Base-by-base conservation (phyloP, 2,888 invertebrate species). In the Polyploca ridens region DNA sequence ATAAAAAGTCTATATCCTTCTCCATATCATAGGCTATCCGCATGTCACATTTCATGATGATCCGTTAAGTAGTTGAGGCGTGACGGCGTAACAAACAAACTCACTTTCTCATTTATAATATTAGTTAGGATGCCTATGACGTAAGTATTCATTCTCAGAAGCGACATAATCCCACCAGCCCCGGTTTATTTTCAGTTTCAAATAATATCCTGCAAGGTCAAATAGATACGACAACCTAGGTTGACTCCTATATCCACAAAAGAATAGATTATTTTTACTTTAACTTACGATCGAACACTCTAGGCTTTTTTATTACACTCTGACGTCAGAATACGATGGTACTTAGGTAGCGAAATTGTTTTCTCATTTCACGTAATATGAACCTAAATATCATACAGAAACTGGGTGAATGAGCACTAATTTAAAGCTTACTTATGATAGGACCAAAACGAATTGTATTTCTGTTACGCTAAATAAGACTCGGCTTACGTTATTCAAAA, bases 171-270 rank as follows among this genome's bases (percentile, higher is more conserved):
- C 44, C 14, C 44, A 44, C 14, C 5, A 6, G 14, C 5, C 14
- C 14, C 44, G 14, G 7, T 8, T 44, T 44, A 44, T 44, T 44
- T 44, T 44, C 3, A 13, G 44, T 44, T 44, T 5, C 44, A 44
- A 44, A 46, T 14, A 38, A 44, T n/a, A 46, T n/a, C 6, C 46
- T 6, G 7, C n/a, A 46, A 46, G 46, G 46, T 46, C n/a, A 7
- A n/a, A n/a, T 46, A 14, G n/a, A 46, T 46, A 46, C 7, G 46
- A n/a, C 46, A n/a, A n/a, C 46, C 46, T n/a, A 10, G n/a, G n/a
- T 46, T n/a, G n/a, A 46, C 46, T 46, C 46, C 41, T n/a, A 46
- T 46, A 49, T 49, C 49, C 16, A 49, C 49, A 49, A 54, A 54
- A 54, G 16, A 54, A 54, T 19, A 54, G 54, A 54, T 54, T 19